These are phyloP conservation scores for Dysdera silvatica DNA, from an alignment of 1,140 invertebrate genomes.

Conservation along the genomic window DNA sequence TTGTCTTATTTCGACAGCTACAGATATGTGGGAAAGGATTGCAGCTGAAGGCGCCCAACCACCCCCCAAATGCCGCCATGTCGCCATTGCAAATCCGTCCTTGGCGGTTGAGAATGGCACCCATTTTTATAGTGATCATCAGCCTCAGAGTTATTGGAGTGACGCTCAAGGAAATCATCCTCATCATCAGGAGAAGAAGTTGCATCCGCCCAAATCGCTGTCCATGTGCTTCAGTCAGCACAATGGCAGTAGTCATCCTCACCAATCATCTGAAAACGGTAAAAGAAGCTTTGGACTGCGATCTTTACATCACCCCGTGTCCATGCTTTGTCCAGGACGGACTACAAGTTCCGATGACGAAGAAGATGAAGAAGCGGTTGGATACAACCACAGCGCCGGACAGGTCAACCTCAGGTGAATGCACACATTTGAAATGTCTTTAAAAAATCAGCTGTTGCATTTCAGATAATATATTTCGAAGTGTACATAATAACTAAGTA, in stretches of 20 bases:
- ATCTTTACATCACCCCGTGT: conserved; percentile 34
- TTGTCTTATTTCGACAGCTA: conserved; percentile 49
- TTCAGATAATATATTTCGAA: not conserved
- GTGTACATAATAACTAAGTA: too few species aligned
- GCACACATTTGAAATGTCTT: not conserved
- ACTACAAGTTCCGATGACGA: conserved; percentile 32
- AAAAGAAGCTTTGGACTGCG: conserved; percentile 28
- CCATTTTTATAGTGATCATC: not conserved
- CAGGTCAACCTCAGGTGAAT: conserved; percentile 28
- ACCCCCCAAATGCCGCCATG: conserved; percentile 57
- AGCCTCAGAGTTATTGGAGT: not conserved
- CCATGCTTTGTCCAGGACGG: conserved; percentile 28
- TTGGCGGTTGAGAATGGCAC: not conserved
- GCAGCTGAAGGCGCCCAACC: conserved; percentile 59
- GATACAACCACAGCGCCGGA: conserved; percentile 26
- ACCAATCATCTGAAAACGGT: not conserved
- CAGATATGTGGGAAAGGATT: conserved; percentile 68
- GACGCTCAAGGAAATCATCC: conserved; percentile 1
- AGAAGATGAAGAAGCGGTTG: conserved; percentile 20
- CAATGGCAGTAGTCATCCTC: too few species aligned
- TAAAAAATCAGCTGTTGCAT: not conserved
- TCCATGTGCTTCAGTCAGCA: conserved; percentile 34
- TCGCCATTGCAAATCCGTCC: conserved; percentile 36
- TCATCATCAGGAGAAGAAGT: not conserved
- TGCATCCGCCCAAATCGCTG: conserved; percentile 33